These are phyloP conservation scores for Nasua narica DNA, from an alignment of 2,797 vertebrate species.

Conservation along the genomic window DNA sequence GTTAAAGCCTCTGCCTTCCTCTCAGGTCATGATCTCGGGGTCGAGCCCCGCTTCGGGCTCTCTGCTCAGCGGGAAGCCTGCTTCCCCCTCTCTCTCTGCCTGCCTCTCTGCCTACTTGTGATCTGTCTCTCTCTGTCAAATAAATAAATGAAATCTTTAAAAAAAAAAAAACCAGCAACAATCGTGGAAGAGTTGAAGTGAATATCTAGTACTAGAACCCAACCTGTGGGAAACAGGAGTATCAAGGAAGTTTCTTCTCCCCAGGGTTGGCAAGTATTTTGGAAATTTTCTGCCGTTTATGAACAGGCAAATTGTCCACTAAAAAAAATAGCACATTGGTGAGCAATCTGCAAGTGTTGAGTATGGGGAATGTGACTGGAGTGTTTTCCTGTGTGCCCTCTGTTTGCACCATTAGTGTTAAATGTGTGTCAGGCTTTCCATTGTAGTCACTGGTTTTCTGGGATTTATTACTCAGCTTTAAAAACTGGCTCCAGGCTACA, in stretches of 20 bases:
- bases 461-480: conserved; percentile 83
- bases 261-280: conserved; percentile 12
- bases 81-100: no score
- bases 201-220: neutral
- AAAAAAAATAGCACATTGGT: neutral
- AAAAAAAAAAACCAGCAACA: conserved; percentile 44
- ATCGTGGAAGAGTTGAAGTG: neutral
- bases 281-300: conserved; percentile 36
- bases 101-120: no score
- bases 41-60: no score
- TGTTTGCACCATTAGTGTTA: conserved; percentile 64
- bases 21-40: no score
- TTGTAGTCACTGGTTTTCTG: conserved; percentile 75
- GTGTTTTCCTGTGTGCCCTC: conserved; percentile 40
- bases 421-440: conserved; percentile 79
- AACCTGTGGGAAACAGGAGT: conserved; percentile 42
- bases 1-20: no score
- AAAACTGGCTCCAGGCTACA: conserved; percentile 80
- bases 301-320: conserved; percentile 25
- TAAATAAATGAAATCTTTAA: no score
- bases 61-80: no score
- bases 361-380: neutral
- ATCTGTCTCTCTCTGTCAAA: no score
- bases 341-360: neutral
- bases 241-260: conserved; percentile 24